Evolutionary conservation across 2,797 vertebrate genomes (phyloP).

Genomic region (Tadarida brasiliensis): DNA sequence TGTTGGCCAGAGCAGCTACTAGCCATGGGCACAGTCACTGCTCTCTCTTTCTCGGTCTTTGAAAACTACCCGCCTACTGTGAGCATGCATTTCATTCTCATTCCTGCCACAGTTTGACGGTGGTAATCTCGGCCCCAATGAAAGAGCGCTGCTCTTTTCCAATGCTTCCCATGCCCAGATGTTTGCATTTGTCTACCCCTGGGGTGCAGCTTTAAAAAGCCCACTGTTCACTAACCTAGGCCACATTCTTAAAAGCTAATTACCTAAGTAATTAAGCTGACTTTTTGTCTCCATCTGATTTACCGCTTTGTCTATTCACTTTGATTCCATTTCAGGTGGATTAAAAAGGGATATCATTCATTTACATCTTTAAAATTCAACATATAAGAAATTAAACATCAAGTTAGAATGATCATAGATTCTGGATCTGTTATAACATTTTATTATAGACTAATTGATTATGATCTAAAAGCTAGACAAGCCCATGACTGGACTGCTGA

Average conservation of each 20-base stretch:
- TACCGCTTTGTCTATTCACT: neutral
- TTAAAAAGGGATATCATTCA: neutral
- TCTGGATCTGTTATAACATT: neutral
- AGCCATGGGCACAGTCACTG: too few relatives aligned
- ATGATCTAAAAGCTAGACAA: neutral
- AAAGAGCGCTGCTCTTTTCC: neutral
- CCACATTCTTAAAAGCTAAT: neutral
- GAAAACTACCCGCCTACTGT: neutral
- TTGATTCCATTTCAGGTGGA: neutral
- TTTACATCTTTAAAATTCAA: constrained; percentile 28
- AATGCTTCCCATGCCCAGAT: neutral
- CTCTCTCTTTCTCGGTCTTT: neutral
- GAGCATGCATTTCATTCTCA: neutral
- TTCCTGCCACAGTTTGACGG: neutral
- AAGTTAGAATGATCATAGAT: neutral
- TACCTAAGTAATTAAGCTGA: neutral
- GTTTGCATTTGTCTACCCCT: neutral
- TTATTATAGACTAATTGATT: neutral
- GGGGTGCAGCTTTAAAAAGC: neutral
- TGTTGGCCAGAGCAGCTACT: neutral
- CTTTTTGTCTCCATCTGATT: neutral
- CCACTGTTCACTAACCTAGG: neutral
- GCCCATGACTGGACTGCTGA: neutral
- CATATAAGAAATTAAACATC: neutral
- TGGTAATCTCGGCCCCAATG: neutral